Evolutionary conservation across 2,888 invertebrate genomes (phyloP).

Genomic region (Troides helena): DNA sequence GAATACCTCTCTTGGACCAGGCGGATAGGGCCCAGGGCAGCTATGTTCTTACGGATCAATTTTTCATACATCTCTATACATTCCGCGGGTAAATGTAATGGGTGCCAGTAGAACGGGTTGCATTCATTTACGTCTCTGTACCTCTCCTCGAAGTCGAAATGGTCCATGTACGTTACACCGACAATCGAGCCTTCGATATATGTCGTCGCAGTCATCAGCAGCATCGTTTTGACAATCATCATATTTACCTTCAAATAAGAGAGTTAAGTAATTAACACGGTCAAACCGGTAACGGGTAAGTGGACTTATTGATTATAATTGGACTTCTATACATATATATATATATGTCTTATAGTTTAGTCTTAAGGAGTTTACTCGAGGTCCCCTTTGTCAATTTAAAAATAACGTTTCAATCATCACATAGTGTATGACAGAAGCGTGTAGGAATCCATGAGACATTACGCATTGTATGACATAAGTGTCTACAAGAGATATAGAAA

Average conservation of each 20-base stretch:
- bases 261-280: neutral
- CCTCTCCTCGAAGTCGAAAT: slow-evolving; percentile 60
- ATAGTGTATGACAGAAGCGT: too few relatives aligned
- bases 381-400: too few relatives aligned
- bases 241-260: slow-evolving; percentile 5
- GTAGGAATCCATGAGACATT: too few relatives aligned
- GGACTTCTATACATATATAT: too few relatives aligned
- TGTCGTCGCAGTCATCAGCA: neutral
- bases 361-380: too few relatives aligned
- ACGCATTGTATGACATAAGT: too few relatives aligned
- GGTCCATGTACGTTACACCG: slow-evolving; percentile 65
- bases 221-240: neutral
- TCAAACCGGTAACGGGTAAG: too few relatives aligned
- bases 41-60: slow-evolving; percentile 49
- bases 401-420: too few relatives aligned
- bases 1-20: slow-evolving; percentile 39
- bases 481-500: too few relatives aligned
- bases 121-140: slow-evolving; percentile 61
- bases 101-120: slow-evolving; percentile 67
- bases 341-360: too few relatives aligned
- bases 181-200: slow-evolving; percentile 49
- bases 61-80: slow-evolving; percentile 57
- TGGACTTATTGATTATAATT: too few relatives aligned
- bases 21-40: slow-evolving; percentile 39
- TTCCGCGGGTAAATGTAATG: slow-evolving; percentile 61